Conservation (phyloP, 2,113 vertebrate species). For the Sinosuthora webbiana region DNA sequence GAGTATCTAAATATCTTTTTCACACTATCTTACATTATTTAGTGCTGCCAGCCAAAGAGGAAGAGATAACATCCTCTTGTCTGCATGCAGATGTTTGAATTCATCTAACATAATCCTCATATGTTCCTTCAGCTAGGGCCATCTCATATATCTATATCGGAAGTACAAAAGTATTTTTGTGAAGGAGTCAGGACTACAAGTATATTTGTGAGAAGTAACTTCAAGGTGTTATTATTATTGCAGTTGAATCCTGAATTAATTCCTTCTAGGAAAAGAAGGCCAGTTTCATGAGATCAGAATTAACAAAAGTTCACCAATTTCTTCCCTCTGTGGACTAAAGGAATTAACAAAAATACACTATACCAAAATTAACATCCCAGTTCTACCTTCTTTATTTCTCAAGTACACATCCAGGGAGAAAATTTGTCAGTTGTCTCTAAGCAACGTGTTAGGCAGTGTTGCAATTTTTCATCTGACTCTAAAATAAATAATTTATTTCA, state of each 20-base stretch:
- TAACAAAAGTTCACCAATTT: background rate
- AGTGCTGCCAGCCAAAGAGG: background rate
- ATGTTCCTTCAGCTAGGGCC: background rate
- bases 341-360: background rate
- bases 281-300: background rate
- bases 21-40: background rate
- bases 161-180: background rate
- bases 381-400: background rate
- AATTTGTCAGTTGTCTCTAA: conserved; percentile 31
- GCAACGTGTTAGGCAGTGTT: background rate
- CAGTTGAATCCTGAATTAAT: background rate
- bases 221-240: background rate
- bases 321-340: background rate
- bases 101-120: background rate
- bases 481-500: background rate
- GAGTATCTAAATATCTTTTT: background rate
- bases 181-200: background rate
- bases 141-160: background rate
- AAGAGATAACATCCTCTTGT: background rate
- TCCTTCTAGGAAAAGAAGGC: background rate
- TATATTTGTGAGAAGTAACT: background rate
- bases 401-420: background rate
- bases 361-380: background rate
- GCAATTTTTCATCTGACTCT: background rate
- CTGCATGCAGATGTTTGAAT: background rate